phyloP scores from a whole-genome alignment of 2,888 invertebrate genomes.

The Achlya flavicornis region DNA sequence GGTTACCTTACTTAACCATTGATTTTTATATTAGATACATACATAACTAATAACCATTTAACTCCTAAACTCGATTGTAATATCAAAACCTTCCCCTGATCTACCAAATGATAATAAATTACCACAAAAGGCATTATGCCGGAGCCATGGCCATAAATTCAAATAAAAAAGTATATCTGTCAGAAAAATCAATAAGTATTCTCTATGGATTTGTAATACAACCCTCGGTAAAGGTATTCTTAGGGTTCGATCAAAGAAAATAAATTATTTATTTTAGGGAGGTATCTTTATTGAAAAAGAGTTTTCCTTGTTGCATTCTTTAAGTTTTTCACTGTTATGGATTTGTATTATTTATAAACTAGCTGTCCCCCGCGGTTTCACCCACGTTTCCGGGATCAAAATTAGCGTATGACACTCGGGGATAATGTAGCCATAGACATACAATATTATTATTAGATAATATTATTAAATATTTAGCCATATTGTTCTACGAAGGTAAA shows the following conservation, averaged over 20 bases:
- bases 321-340: background rate
- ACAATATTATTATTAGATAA: no score
- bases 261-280: constrained; percentile 3
- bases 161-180: background rate
- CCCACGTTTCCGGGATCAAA: no score
- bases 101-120: background rate
- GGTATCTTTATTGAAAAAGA: constrained; percentile 4
- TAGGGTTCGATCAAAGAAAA: constrained; percentile 5
- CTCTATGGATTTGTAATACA: constrained; percentile 4
- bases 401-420: no score
- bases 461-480: no score
- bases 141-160: background rate
- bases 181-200: constrained; percentile 3
- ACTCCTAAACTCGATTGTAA: background rate
- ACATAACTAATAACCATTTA: no score
- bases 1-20: no score
- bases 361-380: no score
- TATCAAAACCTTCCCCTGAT: background rate
- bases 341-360: no score
- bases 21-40: no score
- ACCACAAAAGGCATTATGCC: background rate
- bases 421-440: no score
- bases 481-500: no score
- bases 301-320: background rate
- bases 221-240: background rate